Evolutionary conservation across 1,140 invertebrate genomes (phyloP).

Genomic region (Diachasma alloeum): DNA sequence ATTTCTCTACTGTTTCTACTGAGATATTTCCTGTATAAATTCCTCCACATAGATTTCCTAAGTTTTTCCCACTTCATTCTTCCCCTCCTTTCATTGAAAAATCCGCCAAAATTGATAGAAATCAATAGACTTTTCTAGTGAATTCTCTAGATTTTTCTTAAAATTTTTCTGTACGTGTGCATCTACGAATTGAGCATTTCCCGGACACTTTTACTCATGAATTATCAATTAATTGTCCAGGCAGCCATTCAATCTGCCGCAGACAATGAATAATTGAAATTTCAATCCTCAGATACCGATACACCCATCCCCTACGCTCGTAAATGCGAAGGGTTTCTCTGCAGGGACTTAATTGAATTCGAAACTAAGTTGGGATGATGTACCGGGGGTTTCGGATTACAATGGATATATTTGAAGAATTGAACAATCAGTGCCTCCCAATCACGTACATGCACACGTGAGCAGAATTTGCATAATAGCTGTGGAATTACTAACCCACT

Average conservation of each 20-base stretch:
- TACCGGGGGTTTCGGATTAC: not conserved
- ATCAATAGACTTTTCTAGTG: no score
- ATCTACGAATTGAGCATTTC: no score
- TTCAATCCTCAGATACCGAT: not conserved
- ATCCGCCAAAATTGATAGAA: no score
- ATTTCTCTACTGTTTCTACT: not conserved
- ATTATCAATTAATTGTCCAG: not conserved
- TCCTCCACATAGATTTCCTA: no score
- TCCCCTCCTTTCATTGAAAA: no score
- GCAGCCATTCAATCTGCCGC: not conserved
- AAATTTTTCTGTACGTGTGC: no score
- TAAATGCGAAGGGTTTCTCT: not conserved
- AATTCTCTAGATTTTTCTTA: no score
- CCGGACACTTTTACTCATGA: no score
- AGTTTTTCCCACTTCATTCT: no score
- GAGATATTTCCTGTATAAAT: no score
- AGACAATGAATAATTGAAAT: not conserved
- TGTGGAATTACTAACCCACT: not conserved
- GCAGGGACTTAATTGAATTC: not conserved
- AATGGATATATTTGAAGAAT: not conserved
- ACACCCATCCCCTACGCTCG: not conserved
- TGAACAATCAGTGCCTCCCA: not conserved
- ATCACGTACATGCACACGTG: not conserved
- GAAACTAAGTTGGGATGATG: not conserved
- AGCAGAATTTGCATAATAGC: slow-evolving; percentile 7